Conservation (phyloP, 2,888 invertebrate species). For the Standfussiana lucernea region DNA sequence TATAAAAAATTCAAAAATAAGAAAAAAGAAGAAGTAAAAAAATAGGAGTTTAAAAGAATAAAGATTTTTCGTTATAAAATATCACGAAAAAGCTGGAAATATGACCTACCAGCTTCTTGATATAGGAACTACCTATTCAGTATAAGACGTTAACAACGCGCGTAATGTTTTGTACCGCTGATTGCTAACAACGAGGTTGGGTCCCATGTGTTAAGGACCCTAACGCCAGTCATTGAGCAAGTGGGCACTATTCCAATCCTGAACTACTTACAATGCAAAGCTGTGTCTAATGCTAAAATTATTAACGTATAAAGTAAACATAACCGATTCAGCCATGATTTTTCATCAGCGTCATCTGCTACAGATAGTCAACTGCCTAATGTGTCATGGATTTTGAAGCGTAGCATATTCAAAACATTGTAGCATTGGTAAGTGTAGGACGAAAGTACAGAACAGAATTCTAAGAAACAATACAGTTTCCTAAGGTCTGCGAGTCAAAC, state of each 20-base stretch:
- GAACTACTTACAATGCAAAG: background rate
- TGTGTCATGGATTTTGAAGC: background rate
- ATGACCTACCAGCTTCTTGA: background rate
- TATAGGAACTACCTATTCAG: background rate
- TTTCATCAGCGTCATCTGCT: background rate
- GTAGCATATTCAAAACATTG: slow-evolving; percentile 1
- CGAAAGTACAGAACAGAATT: background rate
- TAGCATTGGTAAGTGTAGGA: background rate
- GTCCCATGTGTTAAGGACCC: slow-evolving; percentile 44
- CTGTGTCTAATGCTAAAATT: background rate
- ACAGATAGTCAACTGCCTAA: background rate
- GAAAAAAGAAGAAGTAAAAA: too few species aligned
- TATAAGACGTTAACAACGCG: background rate
- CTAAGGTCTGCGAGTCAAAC: slow-evolving; percentile 13
- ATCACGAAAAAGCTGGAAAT: background rate
- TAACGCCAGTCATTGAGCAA: slow-evolving; percentile 31
- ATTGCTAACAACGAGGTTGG: slow-evolving; percentile 33
- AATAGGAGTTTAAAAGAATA: too few species aligned
- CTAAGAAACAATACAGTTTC: slow-evolving; percentile 18
- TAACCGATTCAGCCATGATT: background rate
- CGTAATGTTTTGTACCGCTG: slow-evolving; percentile 10
- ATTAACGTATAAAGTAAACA: background rate
- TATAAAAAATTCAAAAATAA: too few species aligned
- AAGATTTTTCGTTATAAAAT: too few species aligned
- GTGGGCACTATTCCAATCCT: slow-evolving; percentile 53